Evolutionary conservation across 2,113 vertebrate genomes (phyloP).

Genomic region (Murina feae): DNA sequence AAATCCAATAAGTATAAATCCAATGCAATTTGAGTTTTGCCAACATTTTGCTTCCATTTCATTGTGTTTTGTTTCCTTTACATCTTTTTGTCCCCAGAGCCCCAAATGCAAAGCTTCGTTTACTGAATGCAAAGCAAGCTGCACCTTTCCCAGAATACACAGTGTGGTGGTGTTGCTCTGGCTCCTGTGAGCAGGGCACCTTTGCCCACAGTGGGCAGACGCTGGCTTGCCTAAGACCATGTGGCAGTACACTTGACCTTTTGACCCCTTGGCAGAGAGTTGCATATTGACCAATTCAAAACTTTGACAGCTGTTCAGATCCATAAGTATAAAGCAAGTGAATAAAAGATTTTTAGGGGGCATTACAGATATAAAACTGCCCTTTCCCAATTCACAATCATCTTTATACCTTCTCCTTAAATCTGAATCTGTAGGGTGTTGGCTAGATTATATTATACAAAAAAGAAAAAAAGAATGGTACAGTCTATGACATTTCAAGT

Average conservation of each 20-base stretch:
- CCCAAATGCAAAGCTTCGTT: constrained; percentile 29
- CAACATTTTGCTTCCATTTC: constrained; percentile 62
- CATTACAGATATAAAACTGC: background rate
- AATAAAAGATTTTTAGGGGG: background rate
- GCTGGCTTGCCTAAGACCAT: background rate
- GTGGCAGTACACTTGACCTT: background rate
- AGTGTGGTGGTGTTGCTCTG: background rate
- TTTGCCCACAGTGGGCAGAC: background rate
- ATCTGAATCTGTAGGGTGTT: background rate
- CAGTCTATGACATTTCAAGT: constrained; percentile 22
- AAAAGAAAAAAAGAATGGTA: background rate
- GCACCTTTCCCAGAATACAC: background rate
- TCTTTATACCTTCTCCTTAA: constrained; percentile 35
- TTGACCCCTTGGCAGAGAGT: constrained; percentile 30
- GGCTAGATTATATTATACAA: background rate
- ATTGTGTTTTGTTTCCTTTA: constrained; percentile 55
- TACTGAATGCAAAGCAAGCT: constrained; percentile 47
- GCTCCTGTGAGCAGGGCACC: background rate
- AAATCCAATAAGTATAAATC: constrained; percentile 66
- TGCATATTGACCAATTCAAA: constrained; percentile 36
- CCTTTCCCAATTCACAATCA: background rate
- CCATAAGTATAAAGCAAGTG: background rate
- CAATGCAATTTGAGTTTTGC: constrained; percentile 61
- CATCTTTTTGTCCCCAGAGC: background rate
- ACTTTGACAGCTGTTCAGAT: background rate